Evolutionary conservation across 2,888 invertebrate genomes (phyloP).

Genomic region (Caenorhabditis panamensis): DNA sequence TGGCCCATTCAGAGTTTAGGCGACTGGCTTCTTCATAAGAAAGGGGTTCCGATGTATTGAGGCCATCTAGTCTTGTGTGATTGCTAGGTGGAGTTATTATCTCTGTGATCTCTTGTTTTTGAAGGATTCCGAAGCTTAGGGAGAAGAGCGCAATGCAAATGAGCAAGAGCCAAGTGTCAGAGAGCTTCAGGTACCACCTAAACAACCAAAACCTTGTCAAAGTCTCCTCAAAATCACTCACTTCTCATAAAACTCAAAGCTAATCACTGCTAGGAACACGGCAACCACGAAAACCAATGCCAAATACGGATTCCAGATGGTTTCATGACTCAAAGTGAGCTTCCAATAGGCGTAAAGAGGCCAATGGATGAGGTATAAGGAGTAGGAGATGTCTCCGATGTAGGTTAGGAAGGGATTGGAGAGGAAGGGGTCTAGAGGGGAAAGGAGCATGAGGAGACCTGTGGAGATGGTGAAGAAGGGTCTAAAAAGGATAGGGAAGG

Average conservation of each 20-base stretch:
- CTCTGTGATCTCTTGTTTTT: no score
- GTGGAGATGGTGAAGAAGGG: conserved; percentile 28
- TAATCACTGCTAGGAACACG: background rate
- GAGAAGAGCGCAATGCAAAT: background rate
- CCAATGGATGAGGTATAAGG: conserved; percentile 28
- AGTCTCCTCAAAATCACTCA: background rate
- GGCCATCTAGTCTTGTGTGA: conserved; percentile 15
- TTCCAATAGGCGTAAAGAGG: conserved; percentile 39
- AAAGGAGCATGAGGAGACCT: conserved; percentile 7
- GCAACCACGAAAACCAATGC: background rate
- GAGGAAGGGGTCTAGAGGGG: background rate
- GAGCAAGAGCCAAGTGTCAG: background rate
- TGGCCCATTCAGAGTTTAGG: no score
- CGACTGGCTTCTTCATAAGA: no score
- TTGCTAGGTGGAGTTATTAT: no score
- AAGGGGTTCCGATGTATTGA: background rate
- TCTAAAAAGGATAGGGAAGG: conserved; percentile 24
- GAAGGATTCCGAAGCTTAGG: background rate
- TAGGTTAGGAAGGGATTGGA: conserved; percentile 8
- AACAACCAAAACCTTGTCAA: background rate
- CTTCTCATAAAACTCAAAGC: conserved; percentile 22
- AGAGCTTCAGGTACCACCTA: conserved; percentile 28
- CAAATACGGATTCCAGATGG: conserved; percentile 2
- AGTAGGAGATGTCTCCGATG: no score
- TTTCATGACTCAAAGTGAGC: background rate